Base-by-base conservation (phyloP, 2,113 vertebrate genomes). In the Serilophus lunatus region DNA sequence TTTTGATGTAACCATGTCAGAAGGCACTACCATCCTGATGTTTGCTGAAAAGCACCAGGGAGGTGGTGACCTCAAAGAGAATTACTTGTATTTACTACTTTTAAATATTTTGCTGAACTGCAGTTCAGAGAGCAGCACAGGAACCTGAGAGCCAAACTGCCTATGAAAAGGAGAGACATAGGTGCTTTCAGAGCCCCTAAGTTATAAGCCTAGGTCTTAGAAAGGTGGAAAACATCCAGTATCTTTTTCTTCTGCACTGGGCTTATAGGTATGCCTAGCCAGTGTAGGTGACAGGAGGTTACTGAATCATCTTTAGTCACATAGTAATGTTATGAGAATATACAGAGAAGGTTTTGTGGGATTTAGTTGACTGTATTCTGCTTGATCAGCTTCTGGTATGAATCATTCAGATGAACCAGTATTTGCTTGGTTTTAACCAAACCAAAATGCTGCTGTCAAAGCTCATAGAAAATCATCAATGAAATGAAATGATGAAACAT, bases 241-340 rank as follows among this genome's bases (percentile, higher is more conserved):
- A 23, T 74, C 50, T 92, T 88, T 75, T 92, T 86, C 68, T 94
- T 94, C 90, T 96, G 53, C 72, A 53, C 68, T 85, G 64, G 77
- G 29, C 42, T 70, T 69, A 4, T 59, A 76, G 60, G 5, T 53
- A 18, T 53, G 24, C 26, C 29, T 59, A 45, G 47, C 63, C 77
- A 75, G 44, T 66, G 31, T 66, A 35, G 26, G 9, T 81, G 35
- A 36, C 47, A 71, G 60, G 31, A 77, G 71, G 44, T 28, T 87
- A 22, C 79, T 40, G 51, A 60, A 38, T 81, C 86, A 60, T 71
- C 66, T 83, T 70, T 23, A 68, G 56, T 89, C 49, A 33, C 13
- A 9, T 4, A 44, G n/a, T 65, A 31, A 53, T 64, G 13, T 75
- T 57, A 40, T 17, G 19, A 12, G 56, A 10, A 77, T 29, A 23